A percentile compares a stretch with the other conserved stretches of the same genome.
These are phyloP conservation scores for Falco naumanni DNA, from an alignment of 2,797 vertebrate species.

Conservation along the genomic window DNA sequence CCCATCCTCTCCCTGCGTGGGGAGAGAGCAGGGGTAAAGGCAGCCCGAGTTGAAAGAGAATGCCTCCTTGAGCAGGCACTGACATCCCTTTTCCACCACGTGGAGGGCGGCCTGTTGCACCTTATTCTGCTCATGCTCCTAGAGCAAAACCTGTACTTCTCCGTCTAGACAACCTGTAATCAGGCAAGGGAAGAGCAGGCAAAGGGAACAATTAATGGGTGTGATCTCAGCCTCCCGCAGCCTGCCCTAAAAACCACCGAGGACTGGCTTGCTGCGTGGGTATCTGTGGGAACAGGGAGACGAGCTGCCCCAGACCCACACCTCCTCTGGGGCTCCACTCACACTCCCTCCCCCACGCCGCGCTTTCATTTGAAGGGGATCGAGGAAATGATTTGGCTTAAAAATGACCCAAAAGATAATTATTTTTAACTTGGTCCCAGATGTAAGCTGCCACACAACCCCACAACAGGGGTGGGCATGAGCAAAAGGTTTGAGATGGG, in stretches of 20 bases:
- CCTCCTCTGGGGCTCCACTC: neutral
- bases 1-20: rapidly evolving
- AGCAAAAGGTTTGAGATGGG: neutral
- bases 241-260: neutral
- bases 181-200: neutral
- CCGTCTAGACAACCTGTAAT: constrained; percentile 61
- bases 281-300: neutral
- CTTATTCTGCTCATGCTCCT: constrained; percentile 21
- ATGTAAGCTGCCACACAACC: rapidly evolving
- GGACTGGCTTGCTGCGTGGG: neutral
- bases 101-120: rapidly evolving
- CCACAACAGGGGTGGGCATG: rapidly evolving
- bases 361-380: neutral
- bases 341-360: neutral
- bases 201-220: constrained; percentile 9
- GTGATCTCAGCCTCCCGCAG: constrained; percentile 19
- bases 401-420: neutral
- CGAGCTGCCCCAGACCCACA: rapidly evolving
- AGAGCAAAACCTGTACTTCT: constrained; percentile 40
- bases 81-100: neutral
- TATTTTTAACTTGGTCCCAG: neutral
- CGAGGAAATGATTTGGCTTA: neutral
- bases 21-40: neutral
- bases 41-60: neutral
- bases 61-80: neutral